These are phyloP conservation scores for Scelioninae gen. 2 DNA, from an alignment of 2,888 invertebrate species.

Conservation along the genomic window DNA sequence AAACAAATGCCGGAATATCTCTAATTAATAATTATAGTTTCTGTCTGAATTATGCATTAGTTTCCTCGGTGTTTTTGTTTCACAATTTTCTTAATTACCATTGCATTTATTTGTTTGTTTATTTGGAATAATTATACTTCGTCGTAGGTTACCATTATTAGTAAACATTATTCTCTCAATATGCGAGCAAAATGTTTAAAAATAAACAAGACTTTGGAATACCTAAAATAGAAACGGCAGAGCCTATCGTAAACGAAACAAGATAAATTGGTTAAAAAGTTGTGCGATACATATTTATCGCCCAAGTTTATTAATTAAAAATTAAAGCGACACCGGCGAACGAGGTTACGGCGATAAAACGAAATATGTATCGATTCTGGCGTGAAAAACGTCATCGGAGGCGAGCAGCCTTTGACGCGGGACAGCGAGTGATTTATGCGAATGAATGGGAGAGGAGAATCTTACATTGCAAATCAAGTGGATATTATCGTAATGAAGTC, in stretches of 20 bases:
- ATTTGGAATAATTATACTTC: too few relatives aligned
- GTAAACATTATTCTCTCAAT: too few relatives aligned
- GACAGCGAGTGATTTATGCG: conserved; percentile 25
- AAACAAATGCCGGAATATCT: too few relatives aligned
- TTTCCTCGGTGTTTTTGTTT: too few relatives aligned
- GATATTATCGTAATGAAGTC: conserved; percentile 33
- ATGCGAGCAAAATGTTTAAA: too few relatives aligned
- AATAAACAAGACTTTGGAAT: neutral
- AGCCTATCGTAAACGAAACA: too few relatives aligned
- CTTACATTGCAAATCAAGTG: conserved; percentile 39
- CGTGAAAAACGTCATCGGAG: conserved; percentile 5
- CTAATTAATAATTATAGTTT: too few relatives aligned
- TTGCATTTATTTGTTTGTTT: too few relatives aligned
- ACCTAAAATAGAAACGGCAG: neutral
- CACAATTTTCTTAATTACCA: too few relatives aligned
- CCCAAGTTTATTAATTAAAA: conserved; percentile 15
- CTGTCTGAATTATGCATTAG: too few relatives aligned
- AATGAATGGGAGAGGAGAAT: conserved; percentile 15
- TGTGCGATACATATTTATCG: conserved; percentile 16
- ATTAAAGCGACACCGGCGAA: conserved; percentile 21
- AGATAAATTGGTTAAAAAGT: too few relatives aligned
- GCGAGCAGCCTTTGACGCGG: conserved; percentile 5
- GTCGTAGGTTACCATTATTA: too few relatives aligned
- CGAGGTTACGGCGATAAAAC: conserved; percentile 21
- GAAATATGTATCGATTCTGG: conserved; percentile 11